A percentile compares a stretch with the other conserved stretches of the same genome.
phyloP scores from a whole-genome alignment of 2,888 invertebrate species.

The Ceriagrion tenellum region DNA sequence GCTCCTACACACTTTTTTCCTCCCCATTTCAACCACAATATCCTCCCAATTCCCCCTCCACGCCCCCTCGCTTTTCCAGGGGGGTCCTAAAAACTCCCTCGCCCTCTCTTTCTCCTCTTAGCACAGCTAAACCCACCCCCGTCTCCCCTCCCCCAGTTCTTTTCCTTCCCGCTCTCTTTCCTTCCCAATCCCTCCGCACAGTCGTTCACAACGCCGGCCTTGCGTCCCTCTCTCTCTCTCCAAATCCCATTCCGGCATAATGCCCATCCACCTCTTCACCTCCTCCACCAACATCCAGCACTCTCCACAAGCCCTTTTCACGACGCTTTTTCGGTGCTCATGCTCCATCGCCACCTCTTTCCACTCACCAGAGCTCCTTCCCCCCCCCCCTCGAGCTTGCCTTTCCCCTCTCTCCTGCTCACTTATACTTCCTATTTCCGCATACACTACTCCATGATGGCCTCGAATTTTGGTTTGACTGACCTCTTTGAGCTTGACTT shows the following conservation, averaged over 20 bases:
- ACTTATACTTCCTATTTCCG: neutral
- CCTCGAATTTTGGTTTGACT: no score
- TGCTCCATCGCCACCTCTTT: neutral
- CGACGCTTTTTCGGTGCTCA: neutral
- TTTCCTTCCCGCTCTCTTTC: neutral
- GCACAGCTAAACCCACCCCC: neutral
- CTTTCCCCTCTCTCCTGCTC: neutral
- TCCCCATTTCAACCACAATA: slow-evolving; percentile 34
- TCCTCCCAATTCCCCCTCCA: slow-evolving; percentile 3
- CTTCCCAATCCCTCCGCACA: neutral
- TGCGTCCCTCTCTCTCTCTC: neutral
- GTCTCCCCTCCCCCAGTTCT: neutral
- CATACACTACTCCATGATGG: no score
- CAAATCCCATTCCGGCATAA: slow-evolving; percentile 59
- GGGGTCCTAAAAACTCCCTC: slow-evolving; percentile 17
- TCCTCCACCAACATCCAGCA: neutral
- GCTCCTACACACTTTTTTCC: neutral
- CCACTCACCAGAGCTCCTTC: neutral
- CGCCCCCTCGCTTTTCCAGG: neutral
- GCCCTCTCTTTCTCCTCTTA: neutral
- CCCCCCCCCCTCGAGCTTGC: neutral
- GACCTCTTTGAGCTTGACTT: no score
- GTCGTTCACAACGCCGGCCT: slow-evolving; percentile 40
- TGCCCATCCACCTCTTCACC: slow-evolving; percentile 46
- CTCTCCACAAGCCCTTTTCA: neutral